These are phyloP conservation scores for Thera obeliscata DNA, from an alignment of 2,888 invertebrate genomes.

Conservation along the genomic window DNA sequence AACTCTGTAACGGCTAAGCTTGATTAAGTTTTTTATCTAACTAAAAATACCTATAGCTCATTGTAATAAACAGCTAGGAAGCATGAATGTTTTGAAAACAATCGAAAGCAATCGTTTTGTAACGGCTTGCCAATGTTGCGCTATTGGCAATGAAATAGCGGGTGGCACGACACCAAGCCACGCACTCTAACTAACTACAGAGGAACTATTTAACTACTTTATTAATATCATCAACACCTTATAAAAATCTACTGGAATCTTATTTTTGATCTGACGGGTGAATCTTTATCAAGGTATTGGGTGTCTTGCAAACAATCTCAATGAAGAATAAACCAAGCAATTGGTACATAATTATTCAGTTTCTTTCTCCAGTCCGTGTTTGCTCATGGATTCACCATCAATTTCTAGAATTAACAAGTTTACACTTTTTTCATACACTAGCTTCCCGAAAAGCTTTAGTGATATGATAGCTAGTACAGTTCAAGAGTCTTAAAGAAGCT, in stretches of 20 bases:
- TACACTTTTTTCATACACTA: too few relatives aligned
- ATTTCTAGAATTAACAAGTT: too few relatives aligned
- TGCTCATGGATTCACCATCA: too few relatives aligned
- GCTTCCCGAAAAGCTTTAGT: too few relatives aligned
- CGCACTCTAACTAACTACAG: slow-evolving; percentile 8
- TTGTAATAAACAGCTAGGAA: slow-evolving; percentile 21
- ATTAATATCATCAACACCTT: neutral
- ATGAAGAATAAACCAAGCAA: too few relatives aligned
- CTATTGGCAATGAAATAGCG: slow-evolving; percentile 60
- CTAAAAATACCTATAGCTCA: neutral
- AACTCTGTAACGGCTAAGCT: neutral
- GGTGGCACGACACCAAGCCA: slow-evolving; percentile 31
- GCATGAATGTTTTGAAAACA: slow-evolving; percentile 42
- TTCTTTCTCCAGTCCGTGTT: too few relatives aligned
- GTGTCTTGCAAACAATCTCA: too few relatives aligned
- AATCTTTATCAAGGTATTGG: too few relatives aligned
- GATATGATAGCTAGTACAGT: too few relatives aligned
- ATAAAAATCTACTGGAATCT: neutral
- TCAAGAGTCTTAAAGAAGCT: too few relatives aligned
- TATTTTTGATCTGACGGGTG: too few relatives aligned
- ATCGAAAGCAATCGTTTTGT: slow-evolving; percentile 51
- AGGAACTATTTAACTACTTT: neutral
- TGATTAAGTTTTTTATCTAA: neutral
- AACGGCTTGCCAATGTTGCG: slow-evolving; percentile 51
- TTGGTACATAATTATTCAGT: too few relatives aligned